A percentile compares a stretch with the other conserved stretches of the same genome.
phyloP scores from a whole-genome alignment of 2,888 invertebrate species.

The Lathronympha strigana region DNA sequence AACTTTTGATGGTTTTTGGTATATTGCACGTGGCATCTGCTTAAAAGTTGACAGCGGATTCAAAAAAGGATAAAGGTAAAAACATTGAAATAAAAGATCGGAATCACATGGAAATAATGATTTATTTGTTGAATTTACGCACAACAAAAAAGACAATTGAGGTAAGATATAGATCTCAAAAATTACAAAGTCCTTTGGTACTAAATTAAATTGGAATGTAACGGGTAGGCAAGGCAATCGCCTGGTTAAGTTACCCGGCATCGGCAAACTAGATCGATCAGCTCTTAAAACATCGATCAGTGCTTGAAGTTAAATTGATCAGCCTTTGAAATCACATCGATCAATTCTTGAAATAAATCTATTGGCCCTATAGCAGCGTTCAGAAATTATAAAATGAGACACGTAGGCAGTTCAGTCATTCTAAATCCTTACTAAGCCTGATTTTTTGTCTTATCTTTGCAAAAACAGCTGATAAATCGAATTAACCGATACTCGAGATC shows the following conservation, averaged over 20 bases:
- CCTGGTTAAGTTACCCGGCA: constrained; percentile 3
- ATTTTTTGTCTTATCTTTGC: neutral
- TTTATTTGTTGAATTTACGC: constrained; percentile 36
- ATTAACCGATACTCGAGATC: neutral
- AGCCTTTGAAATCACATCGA: too few species aligned
- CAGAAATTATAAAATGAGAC: too few species aligned
- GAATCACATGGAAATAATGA: constrained; percentile 33
- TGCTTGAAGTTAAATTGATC: neutral
- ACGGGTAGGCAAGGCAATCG: constrained; percentile 19
- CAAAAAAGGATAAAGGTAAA: neutral
- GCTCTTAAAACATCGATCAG: neutral
- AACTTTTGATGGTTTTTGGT: too few species aligned
- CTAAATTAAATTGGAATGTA: constrained; percentile 42
- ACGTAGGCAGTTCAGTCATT: too few species aligned
- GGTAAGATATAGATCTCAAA: constrained; percentile 37
- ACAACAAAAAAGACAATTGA: constrained; percentile 37
- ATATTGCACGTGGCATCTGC: too few species aligned
- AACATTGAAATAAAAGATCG: constrained; percentile 23
- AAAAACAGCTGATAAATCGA: neutral
- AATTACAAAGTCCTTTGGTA: constrained; percentile 39
- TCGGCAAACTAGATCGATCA: neutral
- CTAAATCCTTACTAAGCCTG: too few species aligned
- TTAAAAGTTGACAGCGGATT: too few species aligned
- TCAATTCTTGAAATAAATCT: too few species aligned
- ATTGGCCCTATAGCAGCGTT: too few species aligned